These are phyloP conservation scores for Gobiocypris rarus DNA, from an alignment of 2,113 vertebrate species.

Conservation along the genomic window DNA sequence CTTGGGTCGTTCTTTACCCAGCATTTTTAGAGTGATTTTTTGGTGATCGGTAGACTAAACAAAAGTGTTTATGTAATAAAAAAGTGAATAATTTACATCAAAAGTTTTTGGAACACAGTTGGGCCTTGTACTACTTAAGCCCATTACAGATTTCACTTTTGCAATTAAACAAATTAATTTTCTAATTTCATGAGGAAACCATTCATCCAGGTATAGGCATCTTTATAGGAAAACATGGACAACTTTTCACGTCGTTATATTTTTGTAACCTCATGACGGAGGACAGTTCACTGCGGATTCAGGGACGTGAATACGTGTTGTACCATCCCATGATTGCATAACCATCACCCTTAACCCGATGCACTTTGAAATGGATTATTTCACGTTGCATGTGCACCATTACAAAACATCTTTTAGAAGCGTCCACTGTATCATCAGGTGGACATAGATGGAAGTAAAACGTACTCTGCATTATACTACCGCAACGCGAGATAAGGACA, in stretches of 20 bases:
- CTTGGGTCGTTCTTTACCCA: too few species aligned
- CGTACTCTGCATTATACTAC: not conserved
- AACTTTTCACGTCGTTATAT: not conserved
- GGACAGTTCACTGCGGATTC: slow-evolving; percentile 5
- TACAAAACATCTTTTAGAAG: slow-evolving; percentile 1
- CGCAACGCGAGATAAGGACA: not conserved
- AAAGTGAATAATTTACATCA: not conserved
- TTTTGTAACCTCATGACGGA: not conserved
- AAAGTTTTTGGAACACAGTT: not conserved
- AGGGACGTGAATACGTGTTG: slow-evolving; percentile 38
- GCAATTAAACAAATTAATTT: not conserved
- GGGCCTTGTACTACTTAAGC: not conserved
- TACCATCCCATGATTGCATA: slow-evolving; percentile 62
- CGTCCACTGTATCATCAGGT: not conserved
- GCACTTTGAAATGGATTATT: slow-evolving; percentile 57
- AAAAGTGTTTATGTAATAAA: not conserved
- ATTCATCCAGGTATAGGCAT: not conserved
- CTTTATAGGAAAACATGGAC: not conserved
- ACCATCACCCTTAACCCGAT: slow-evolving; percentile 68
- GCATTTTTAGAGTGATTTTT: too few species aligned
- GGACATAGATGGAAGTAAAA: too few species aligned
- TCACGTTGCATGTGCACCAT: slow-evolving; percentile 19
- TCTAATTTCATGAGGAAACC: not conserved
- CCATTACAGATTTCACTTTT: not conserved
- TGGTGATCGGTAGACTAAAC: not conserved